Conservation (phyloP, 1,140 invertebrate genomes). For the Steinernema feltiae region DNA sequence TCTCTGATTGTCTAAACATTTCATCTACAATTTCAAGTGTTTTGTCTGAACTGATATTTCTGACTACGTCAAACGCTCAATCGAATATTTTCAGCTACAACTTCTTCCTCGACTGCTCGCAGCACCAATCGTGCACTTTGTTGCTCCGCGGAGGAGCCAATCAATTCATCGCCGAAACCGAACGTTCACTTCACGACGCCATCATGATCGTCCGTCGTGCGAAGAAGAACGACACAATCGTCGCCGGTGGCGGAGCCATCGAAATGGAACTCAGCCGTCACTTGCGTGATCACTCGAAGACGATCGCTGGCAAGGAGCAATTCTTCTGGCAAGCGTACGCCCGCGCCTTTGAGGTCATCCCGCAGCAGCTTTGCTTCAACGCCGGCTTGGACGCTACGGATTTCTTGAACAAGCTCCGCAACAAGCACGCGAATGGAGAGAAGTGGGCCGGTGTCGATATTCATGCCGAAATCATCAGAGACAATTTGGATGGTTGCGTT, state of each 20-base stretch:
- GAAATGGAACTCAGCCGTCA: slow-evolving; percentile 95
- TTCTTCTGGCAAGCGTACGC: slow-evolving; percentile 85
- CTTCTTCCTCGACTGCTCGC: slow-evolving; percentile 77
- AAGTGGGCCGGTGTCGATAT: slow-evolving; percentile 95
- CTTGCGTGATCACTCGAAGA: slow-evolving; percentile 80
- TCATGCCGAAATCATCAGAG: slow-evolving; percentile 75
- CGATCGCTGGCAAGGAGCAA: slow-evolving; percentile 91
- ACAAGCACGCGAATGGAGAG: slow-evolving; percentile 86
- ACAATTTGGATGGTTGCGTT: slow-evolving; percentile 86
- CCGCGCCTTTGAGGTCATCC: slow-evolving; percentile 88
- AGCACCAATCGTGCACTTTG: slow-evolving; percentile 89
- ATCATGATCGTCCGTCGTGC: slow-evolving; percentile 98
- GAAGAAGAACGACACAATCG: slow-evolving; percentile 67
- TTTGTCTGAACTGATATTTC: no score
- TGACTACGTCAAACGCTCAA: no score
- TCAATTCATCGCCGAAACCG: slow-evolving; percentile 97
- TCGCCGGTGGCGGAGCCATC: slow-evolving; percentile 82
- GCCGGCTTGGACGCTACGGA: slow-evolving; percentile 97
- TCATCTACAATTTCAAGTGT: no score
- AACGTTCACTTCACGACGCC: slow-evolving; percentile 94
- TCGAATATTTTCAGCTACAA: slow-evolving; percentile 69
- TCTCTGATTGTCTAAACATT: no score
- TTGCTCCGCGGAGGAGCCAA: slow-evolving; percentile 92
- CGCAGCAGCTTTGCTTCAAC: slow-evolving; percentile 93
- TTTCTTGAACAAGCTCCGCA: slow-evolving; percentile 89